Evolutionary conservation across 2,888 invertebrate species (phyloP).

Genomic region (Agrochola circellaris): DNA sequence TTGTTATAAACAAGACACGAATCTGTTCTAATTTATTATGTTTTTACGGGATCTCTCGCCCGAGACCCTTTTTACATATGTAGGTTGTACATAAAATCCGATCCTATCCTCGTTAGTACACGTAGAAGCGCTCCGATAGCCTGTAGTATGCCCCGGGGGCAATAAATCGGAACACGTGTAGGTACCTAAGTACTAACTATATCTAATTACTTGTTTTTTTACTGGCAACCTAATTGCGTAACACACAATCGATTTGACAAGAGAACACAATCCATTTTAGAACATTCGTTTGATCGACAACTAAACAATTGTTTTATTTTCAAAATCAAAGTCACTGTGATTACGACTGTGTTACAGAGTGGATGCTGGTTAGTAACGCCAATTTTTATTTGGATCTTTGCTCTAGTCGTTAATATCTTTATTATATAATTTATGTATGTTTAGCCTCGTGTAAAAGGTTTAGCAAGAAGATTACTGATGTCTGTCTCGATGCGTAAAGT

Average conservation of each 20-base stretch:
- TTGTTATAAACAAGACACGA: not conserved
- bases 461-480: not conserved
- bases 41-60: constrained; percentile 18
- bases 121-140: constrained; percentile 24
- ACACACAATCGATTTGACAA: not conserved
- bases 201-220: constrained; percentile 21
- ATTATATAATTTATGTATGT: not conserved
- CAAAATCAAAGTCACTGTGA: not conserved
- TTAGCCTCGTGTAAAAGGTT: not conserved
- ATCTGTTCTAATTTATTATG: constrained; percentile 43
- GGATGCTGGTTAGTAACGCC: not conserved
- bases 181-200: constrained; percentile 19
- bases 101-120: constrained; percentile 32
- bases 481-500: constrained; percentile 2
- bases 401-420: not conserved
- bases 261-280: not conserved
- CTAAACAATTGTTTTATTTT: not conserved
- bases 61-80: constrained; percentile 35
- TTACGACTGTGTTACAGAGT: not conserved
- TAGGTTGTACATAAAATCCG: constrained; percentile 28
- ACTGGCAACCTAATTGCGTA: not conserved
- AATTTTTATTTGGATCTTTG: not conserved
- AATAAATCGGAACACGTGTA: constrained; percentile 43
- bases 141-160: constrained; percentile 20
- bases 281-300: not conserved